A percentile compares a stretch with the other conserved stretches of the same genome.
Conservation (phyloP, 1,140 invertebrate genomes). For the Drosophila bifasciata region DNA sequence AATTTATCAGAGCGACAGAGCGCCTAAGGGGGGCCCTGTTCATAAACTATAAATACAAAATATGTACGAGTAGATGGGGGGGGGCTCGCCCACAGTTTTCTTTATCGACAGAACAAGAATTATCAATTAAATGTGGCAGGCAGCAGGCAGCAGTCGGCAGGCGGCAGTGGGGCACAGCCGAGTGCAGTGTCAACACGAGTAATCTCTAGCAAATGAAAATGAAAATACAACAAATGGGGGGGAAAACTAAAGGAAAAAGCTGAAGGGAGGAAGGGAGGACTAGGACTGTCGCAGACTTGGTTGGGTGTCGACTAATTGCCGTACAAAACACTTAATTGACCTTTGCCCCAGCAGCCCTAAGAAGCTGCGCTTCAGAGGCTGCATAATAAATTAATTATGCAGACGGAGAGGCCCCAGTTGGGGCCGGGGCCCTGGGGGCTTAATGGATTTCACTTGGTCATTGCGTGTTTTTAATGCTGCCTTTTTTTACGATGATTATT, state of each 20-base stretch:
- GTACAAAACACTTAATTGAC: conserved; percentile 73
- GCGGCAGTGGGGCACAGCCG: conserved; percentile 13
- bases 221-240: conserved; percentile 37
- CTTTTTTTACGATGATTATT: conserved; percentile 74
- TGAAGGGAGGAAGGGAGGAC: neutral
- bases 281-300: conserved; percentile 1
- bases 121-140: conserved; percentile 74
- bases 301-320: conserved; percentile 53
- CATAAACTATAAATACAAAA: conserved; percentile 67
- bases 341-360: conserved; percentile 47
- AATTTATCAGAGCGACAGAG: conserved; percentile 41
- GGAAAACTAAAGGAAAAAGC: conserved; percentile 17
- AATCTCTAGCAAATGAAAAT: conserved; percentile 57
- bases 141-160: conserved; percentile 37
- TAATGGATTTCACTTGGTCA: conserved; percentile 73
- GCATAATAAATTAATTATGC: conserved; percentile 73
- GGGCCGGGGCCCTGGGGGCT: conserved; percentile 36
- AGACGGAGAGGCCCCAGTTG: conserved; percentile 44
- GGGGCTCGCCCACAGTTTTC: conserved; percentile 41
- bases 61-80: conserved; percentile 1
- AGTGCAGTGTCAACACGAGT: conserved; percentile 72
- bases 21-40: conserved; percentile 25
- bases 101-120: conserved; percentile 66
- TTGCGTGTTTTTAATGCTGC: conserved; percentile 57
- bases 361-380: conserved; percentile 2